Conservation (phyloP, 2,888 invertebrate species). For the Caenorhabditis panamensis region DNA sequence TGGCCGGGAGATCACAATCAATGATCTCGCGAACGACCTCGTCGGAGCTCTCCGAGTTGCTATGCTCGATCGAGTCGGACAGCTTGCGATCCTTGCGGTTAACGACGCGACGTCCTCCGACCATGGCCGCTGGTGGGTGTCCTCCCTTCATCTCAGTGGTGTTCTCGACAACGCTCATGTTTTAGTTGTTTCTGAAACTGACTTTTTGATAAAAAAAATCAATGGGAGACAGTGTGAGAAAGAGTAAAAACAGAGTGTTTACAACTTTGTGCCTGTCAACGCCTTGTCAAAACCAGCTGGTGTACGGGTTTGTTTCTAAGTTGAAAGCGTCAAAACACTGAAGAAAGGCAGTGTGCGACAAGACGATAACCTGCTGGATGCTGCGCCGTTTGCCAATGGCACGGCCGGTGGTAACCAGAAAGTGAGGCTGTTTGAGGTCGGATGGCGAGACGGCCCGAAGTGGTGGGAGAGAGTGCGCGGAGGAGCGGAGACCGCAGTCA, state of each 20-base stretch:
- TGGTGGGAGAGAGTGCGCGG: slow-evolving; percentile 28
- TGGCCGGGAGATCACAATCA: slow-evolving; percentile 66
- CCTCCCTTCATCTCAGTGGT: slow-evolving; percentile 65
- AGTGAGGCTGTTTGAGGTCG: slow-evolving; percentile 22
- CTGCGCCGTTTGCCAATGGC: slow-evolving; percentile 17
- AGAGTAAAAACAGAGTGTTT: slow-evolving; percentile 3
- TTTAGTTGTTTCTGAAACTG: neutral
- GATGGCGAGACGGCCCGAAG: slow-evolving; percentile 2
- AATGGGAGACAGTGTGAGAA: slow-evolving; percentile 2
- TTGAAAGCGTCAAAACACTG: slow-evolving; percentile 4
- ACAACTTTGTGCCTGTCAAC: neutral
- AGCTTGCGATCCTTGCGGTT: slow-evolving; percentile 62
- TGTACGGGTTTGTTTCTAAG: neutral
- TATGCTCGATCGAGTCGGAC: slow-evolving; percentile 63
- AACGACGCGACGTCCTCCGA: slow-evolving; percentile 68
- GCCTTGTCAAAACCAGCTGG: slow-evolving; percentile 1
- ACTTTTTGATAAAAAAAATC: neutral
- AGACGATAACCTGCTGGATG: neutral
- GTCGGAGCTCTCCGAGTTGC: slow-evolving; percentile 65
- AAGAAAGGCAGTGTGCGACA: neutral
- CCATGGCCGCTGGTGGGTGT: slow-evolving; percentile 66
- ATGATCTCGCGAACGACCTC: slow-evolving; percentile 66
- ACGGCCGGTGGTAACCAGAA: slow-evolving; percentile 22
- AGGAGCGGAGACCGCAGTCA: slow-evolving; percentile 15
- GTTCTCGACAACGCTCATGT: slow-evolving; percentile 34